These are phyloP conservation scores for Heterodera filipjevi DNA, from an alignment of 2,888 invertebrate genomes.

Conservation along the genomic window DNA sequence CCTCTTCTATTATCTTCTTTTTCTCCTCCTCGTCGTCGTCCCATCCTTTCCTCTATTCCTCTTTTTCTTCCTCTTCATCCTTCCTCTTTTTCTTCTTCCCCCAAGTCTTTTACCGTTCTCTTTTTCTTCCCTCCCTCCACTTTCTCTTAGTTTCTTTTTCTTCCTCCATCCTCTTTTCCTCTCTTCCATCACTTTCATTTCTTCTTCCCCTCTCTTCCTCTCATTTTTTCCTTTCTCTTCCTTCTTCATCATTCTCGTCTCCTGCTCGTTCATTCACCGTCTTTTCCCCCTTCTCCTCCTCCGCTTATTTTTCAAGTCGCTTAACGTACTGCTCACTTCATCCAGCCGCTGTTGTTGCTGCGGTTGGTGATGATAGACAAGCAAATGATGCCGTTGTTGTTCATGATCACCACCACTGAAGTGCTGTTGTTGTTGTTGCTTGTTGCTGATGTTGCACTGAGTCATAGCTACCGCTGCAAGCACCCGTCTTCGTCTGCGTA, in stretches of 20 bases:
- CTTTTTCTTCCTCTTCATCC: not conserved
- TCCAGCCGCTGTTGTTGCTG: not conserved
- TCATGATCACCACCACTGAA: not conserved
- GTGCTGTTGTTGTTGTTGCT: not conserved
- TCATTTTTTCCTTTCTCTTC: too few species aligned
- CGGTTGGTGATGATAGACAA: not conserved
- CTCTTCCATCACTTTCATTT: too few species aligned
- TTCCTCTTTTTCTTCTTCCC: not conserved
- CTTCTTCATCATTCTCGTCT: not conserved
- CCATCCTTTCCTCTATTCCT: too few species aligned
- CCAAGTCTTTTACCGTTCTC: not conserved
- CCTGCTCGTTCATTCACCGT: not conserved
- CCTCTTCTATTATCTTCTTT: not conserved
- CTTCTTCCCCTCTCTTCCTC: too few species aligned
- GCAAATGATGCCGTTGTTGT: not conserved
- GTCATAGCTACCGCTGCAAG: not conserved
- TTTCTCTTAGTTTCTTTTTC: too few species aligned
- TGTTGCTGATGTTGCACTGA: not conserved
- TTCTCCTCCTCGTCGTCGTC: not conserved
- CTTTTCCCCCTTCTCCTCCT: not conserved
- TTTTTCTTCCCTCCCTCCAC: not conserved
- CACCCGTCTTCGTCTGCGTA: not conserved
- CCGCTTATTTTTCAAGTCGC: conserved; percentile 1
- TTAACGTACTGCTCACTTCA: not conserved
- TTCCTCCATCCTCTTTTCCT: too few species aligned